These are phyloP conservation scores for Drosophila gunungcola DNA, from an alignment of 1,140 invertebrate species.

Conservation along the genomic window DNA sequence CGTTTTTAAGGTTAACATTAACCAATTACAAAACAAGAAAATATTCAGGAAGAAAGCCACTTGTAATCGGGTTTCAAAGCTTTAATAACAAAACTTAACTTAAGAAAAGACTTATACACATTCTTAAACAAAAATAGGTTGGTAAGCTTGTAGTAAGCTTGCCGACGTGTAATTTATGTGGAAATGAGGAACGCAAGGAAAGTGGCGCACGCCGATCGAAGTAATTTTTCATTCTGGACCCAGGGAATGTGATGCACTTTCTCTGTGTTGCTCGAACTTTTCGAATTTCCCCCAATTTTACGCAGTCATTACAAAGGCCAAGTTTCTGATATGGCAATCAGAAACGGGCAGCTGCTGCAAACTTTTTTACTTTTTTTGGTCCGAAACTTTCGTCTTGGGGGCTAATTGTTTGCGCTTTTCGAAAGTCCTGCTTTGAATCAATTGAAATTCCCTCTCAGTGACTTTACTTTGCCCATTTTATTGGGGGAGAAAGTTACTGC, in stretches of 20 bases:
- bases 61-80: no score
- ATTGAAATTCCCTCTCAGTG: slow-evolving; percentile 10
- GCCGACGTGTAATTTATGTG: not conserved
- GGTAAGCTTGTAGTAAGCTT: no score
- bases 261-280: not conserved
- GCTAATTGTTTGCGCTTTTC: slow-evolving; percentile 53
- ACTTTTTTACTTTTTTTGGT: slow-evolving; percentile 18
- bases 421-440: slow-evolving; percentile 2
- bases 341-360: slow-evolving; percentile 7
- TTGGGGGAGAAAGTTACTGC: not conserved
- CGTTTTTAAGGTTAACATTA: no score
- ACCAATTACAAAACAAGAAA: no score
- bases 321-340: slow-evolving; percentile 19
- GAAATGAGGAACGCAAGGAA: not conserved
- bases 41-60: no score
- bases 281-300: not conserved
- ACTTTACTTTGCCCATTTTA: slow-evolving; percentile 10
- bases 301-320: slow-evolving; percentile 16
- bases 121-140: no score
- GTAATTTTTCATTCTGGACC: not conserved
- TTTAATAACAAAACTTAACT: no score
- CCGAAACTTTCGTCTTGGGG: slow-evolving; percentile 31
- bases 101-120: no score
- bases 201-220: slow-evolving; percentile 1
- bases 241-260: slow-evolving; percentile 5